Percentiles rank a stretch among this genome's conserved stretches.
Evolutionary conservation across 2,113 vertebrate genomes (phyloP).

Genomic region (Vireo altiloquus): DNA sequence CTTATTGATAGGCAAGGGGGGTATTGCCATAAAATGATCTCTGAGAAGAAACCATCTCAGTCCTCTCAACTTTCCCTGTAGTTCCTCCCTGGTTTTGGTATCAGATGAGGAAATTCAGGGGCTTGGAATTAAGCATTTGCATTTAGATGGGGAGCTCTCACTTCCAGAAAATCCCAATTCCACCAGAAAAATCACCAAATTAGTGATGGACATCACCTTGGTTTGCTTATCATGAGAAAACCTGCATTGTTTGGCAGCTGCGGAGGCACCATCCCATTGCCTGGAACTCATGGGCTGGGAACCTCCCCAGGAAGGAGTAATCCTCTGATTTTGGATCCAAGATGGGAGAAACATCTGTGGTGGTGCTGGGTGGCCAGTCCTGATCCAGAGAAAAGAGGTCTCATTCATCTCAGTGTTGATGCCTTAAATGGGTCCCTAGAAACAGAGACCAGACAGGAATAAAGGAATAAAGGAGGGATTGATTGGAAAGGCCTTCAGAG

Average conservation of each 20-base stretch:
- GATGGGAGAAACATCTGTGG: not conserved
- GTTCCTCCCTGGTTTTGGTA: not conserved
- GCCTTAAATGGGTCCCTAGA: no score
- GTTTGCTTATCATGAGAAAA: not conserved
- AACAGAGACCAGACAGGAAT: no score
- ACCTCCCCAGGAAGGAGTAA: fast-evolving
- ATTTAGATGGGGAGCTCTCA: not conserved
- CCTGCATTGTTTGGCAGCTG: not conserved
- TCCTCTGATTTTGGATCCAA: no score
- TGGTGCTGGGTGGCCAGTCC: not conserved
- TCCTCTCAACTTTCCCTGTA: not conserved
- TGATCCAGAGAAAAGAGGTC: fast-evolving
- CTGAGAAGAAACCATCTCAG: not conserved
- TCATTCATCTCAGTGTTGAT: not conserved
- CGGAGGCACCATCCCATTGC: not conserved
- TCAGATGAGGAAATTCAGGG: not conserved
- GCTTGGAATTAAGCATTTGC: not conserved
- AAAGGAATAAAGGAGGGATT: no score
- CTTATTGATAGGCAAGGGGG: not conserved
- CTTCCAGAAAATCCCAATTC: not conserved
- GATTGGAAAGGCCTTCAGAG: no score
- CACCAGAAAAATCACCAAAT: not conserved
- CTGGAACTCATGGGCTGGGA: not conserved
- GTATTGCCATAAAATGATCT: not conserved
- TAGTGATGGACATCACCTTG: no score